Base-by-base conservation (phyloP, 2,113 vertebrate genomes). In the Ploceus nigricollis region DNA sequence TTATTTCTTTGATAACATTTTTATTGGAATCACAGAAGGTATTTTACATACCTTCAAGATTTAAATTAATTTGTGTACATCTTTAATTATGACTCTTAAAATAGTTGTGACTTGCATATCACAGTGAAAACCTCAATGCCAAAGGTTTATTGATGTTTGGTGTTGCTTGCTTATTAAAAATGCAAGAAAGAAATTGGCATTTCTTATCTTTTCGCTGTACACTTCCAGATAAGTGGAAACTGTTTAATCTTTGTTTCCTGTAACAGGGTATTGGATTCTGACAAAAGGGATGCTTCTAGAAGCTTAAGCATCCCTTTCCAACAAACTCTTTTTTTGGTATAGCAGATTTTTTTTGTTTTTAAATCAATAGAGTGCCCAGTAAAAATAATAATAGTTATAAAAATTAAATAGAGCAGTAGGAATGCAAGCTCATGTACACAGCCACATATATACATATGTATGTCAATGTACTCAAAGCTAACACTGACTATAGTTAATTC, bases 321-420 rank as follows among this genome's bases (percentile, higher is more conserved):
- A 17, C n/a, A 27, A 64, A 16, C 3, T 47, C 1, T 28, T 22
- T 33, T 64, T 47, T 66, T 58, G 6, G 4, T 44, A 22, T 7
- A 39, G 25, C 21, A 60, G 58, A 7, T 37, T 37, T 56, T 11
- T 11, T 57, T 15, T 3, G 1, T 9, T 77, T 82, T 73, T 44
- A 39, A 81, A 57, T 30, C 15, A 45, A 69, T 80, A 6, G 6
- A 61, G 9, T 19, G 3, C 2, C 7, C 1, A 1, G 2, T 31
- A 10, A 33, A 42, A 93, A 54, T 44, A 72, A 6, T 15, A 48
- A 21, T 39, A 27, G 2, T 30, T 4, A 8, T n/a, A 20, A 53
- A 33, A 22, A 14, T 19, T 8, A 64, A 56, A 5, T 20, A 25
- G 9, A 40, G 4, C 2, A 37, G 2, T 69, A 45, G 13, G 53